Base-by-base conservation (phyloP, 2,888 invertebrate species). In the Eudemis profundana region DNA sequence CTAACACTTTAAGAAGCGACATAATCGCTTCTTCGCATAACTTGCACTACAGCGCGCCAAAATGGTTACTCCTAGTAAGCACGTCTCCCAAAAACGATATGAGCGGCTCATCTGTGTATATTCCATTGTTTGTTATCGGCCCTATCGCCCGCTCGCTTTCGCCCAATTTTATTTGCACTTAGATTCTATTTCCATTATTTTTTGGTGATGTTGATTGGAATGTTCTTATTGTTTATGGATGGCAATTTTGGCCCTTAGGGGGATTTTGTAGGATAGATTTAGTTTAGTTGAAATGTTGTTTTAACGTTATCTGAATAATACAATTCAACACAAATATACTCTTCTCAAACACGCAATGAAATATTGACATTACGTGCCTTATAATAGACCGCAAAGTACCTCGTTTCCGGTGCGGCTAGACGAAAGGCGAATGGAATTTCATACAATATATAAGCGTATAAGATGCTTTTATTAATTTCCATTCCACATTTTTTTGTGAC, bases 71-170 rank as follows among this genome's bases (percentile, higher is more conserved):
- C 75, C 74, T 82, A 87, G 85, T 86, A 85, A 82, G 82, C 87
- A 88, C 87, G 87, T 87, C 73, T 78, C 67, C 77, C 73, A 74
- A 82, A 87, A 86, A 85, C 83, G 86, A 81, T 85, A 82, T 83
- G 78, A 79, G 76, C 74, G 77, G 78, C 78, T 81, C 80, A 78
- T 81, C 77, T 77, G 75, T 78, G 81, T 82, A 81, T 56, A 56
- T 56, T 81, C 81, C 81, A 78, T 77, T 73, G 74, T 73, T 69
- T 70, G 53, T 57, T 61, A 61, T 64, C 57, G 36, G 53, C 53
- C 50, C 64, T 12, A 59, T 64, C 50, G 53, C 21, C 36, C 33
- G 36, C 38, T 36, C 50, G 36, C 27, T n/a, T 42, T 17, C 33
- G 38, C 17, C 27, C 44, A 36, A 56, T 57, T 64, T 51, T 59